phyloP scores from a whole-genome alignment of 2,888 invertebrate species.

The Colostygia pectinataria region DNA sequence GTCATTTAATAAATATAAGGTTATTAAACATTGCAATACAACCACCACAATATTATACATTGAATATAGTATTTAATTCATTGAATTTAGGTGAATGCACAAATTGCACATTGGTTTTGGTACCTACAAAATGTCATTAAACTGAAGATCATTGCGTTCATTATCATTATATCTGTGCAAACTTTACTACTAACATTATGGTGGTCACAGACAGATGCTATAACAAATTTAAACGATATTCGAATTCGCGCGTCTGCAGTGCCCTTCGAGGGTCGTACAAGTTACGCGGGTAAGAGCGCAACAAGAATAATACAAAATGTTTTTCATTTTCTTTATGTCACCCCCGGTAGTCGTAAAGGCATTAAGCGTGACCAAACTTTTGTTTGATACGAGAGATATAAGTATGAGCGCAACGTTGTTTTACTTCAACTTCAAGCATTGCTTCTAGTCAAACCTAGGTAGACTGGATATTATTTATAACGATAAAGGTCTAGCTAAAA shows the following conservation, averaged over 20 bases:
- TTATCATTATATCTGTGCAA: no score
- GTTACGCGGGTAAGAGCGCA: constrained; percentile 79
- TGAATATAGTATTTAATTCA: no score
- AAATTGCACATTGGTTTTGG: no score
- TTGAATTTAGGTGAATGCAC: no score
- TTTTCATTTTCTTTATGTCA: constrained; percentile 95
- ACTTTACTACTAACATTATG: no score
- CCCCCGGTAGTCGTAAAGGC: constrained; percentile 93
- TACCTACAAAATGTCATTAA: no score
- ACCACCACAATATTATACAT: no score
- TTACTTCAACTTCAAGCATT: constrained; percentile 24
- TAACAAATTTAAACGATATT: constrained; percentile 33
- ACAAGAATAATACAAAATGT: constrained; percentile 87
- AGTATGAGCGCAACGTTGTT: constrained; percentile 62
- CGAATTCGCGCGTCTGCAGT: constrained; percentile 43
- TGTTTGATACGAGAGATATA: constrained; percentile 81
- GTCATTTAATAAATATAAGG: no score
- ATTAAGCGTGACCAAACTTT: constrained; percentile 93
- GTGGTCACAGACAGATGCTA: constrained; percentile 15
- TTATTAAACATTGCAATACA: no score
- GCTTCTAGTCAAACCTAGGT: neutral
- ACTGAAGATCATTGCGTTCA: no score
- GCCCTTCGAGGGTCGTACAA: constrained; percentile 70
- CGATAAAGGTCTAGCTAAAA: no score
- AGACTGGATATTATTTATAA: no score